Percentiles rank a stretch among this genome's conserved stretches.
phyloP scores from a whole-genome alignment of 2,888 invertebrate genomes.

The Xestia sexstrigata region DNA sequence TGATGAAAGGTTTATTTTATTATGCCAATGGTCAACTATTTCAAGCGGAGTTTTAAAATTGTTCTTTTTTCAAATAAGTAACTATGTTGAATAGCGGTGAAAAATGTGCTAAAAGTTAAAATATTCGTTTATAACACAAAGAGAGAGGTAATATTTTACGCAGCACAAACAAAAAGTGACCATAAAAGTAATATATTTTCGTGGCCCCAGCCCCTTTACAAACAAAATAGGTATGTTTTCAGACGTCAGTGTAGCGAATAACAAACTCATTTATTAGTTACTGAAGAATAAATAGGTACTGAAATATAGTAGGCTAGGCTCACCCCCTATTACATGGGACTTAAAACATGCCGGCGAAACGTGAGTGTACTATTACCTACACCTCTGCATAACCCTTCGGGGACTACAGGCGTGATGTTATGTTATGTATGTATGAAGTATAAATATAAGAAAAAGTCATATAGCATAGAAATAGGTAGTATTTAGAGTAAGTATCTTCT shows the following conservation, averaged over 20 bases:
- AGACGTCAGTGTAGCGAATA: conserved; percentile 2
- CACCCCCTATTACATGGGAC: neutral
- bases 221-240: conserved; percentile 13
- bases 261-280: conserved; percentile 22
- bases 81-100: neutral
- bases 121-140: conserved; percentile 4
- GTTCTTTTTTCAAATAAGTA: neutral
- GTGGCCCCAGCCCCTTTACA: conserved; percentile 7
- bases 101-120: neutral
- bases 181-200: conserved; percentile 27
- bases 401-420: neutral
- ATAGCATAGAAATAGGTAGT: neutral
- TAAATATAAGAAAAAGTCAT: conserved; percentile 1
- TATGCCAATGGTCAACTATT: neutral
- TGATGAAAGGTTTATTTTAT: neutral
- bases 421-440: neutral
- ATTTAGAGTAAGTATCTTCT: neutral
- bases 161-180: conserved; percentile 35
- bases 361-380: neutral
- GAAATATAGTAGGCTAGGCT: too few species aligned
- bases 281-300: neutral
- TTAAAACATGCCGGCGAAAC: neutral
- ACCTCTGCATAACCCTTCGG: neutral
- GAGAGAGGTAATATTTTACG: conserved; percentile 35
- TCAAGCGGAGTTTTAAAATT: neutral